Evolutionary conservation across 2,888 invertebrate species (phyloP).

Genomic region (Willowsia nigromaculata): DNA sequence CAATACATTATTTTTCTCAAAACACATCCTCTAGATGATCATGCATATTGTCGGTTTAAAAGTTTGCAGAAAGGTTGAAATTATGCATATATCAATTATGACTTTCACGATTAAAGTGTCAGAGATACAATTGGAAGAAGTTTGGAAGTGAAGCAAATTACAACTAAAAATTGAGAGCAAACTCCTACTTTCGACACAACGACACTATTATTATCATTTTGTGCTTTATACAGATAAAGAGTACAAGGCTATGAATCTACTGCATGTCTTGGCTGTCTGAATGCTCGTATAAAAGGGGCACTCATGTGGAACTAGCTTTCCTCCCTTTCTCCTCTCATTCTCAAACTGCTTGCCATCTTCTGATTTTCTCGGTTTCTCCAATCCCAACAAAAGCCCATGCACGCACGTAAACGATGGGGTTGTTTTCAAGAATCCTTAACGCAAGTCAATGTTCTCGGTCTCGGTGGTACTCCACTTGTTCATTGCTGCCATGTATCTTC

Average conservation of each 20-base stretch:
- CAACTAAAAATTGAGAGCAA: too few relatives aligned
- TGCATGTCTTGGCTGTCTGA: constrained; percentile 18
- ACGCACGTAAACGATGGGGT: constrained; percentile 45
- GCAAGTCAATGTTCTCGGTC: neutral
- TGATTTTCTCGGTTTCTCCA: constrained; percentile 42
- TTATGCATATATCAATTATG: too few relatives aligned
- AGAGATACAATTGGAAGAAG: too few relatives aligned
- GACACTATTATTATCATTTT: constrained; percentile 68
- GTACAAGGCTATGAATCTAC: constrained; percentile 69
- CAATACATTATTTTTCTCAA: too few relatives aligned
- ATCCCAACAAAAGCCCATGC: neutral
- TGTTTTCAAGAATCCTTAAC: constrained; percentile 27
- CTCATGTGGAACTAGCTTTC: constrained; percentile 73
- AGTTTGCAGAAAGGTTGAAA: too few relatives aligned
- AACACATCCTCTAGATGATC: too few relatives aligned
- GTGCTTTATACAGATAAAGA: constrained; percentile 68
- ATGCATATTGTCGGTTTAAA: too few relatives aligned
- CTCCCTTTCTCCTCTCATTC: constrained; percentile 54
- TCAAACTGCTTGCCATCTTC: constrained; percentile 51
- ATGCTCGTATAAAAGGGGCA: constrained; percentile 71
- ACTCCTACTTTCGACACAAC: too few relatives aligned
- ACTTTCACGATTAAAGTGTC: too few relatives aligned
- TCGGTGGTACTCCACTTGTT: neutral
- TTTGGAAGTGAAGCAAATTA: too few relatives aligned
- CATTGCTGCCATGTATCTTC: neutral